Evolutionary conservation across 2,113 vertebrate genomes (phyloP), one percentile per base, ranked within the genome.

Genomic region (Loxodonta africana): DNA sequence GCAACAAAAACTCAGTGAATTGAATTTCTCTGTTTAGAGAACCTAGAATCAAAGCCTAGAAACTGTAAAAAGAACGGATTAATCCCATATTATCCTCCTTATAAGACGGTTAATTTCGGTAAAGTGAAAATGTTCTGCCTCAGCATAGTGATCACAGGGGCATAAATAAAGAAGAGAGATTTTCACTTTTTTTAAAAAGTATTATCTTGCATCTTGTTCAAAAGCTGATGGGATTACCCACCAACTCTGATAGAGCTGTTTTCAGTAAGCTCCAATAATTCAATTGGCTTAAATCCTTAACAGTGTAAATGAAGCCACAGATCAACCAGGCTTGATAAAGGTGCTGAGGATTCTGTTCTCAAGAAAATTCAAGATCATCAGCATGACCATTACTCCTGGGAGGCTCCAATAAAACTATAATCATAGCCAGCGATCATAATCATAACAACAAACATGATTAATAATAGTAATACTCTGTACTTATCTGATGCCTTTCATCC

Each of bases 201-300:
- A 69, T 98, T 98, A 98, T 93, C 91, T 98, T 95, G 46, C 95
- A 98, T 98, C 97, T 97, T 98, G 44, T 96, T 97, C 83, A 83
- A 98, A 98, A 98, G 94, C 96, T 94, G 97, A 95, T 98, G 97
- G 95, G 84, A 97, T 98, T 98, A 97, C 91, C 92, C 96, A 98
- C 96, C 95, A 98, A 97, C 95, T 98, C 96, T 96, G 95, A 95
- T 88, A 92, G 76, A 98, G 97, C 81, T 97, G 44, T 98, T 98
- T 91, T 88, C 81, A 92, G 97, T 98, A 97, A 98, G 94, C 96
- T 97, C 94, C 93, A 94, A 97, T 96, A 97, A 98, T 80, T 98
- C 97, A 97, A 95, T 98, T 97, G 94, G 69, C 94, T 98, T 92
- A 98, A 98, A 98, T 98, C 96, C 97, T 97, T 96, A 92, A 81